Evolutionary conservation across 2,888 invertebrate species (phyloP).

Genomic region (Drosophila falleni): DNA sequence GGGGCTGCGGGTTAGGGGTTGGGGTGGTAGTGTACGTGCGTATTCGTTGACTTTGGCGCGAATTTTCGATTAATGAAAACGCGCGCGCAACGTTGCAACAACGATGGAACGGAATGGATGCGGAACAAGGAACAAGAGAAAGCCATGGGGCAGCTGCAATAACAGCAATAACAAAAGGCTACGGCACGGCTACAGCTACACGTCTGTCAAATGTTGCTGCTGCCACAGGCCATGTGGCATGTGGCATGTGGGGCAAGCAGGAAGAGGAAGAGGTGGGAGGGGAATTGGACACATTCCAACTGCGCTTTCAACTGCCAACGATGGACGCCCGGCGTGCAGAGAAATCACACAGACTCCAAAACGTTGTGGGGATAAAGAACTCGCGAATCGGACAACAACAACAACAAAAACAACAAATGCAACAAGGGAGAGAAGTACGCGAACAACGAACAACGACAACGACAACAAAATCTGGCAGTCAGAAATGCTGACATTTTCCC

Average conservation of each 20-base stretch:
- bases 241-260: neutral
- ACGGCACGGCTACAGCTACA: neutral
- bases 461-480: constrained; percentile 59
- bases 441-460: constrained; percentile 31
- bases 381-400: constrained; percentile 39
- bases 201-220: constrained; percentile 28
- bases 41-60: constrained; percentile 70
- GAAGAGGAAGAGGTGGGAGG: neutral
- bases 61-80: constrained; percentile 79
- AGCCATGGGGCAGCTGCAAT: constrained; percentile 30
- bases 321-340: constrained; percentile 69
- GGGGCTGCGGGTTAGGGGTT: neutral
- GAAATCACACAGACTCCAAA: constrained; percentile 53
- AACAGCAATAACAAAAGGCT: constrained; percentile 23
- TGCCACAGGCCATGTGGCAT: constrained; percentile 5
- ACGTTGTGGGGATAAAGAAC: constrained; percentile 29
- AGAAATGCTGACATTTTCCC: constrained; percentile 62
- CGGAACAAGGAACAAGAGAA: constrained; percentile 11
- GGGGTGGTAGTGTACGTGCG: constrained; percentile 28
- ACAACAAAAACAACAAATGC: constrained; percentile 13
- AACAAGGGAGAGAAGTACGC: constrained; percentile 9
- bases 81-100: constrained; percentile 40
- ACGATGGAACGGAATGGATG: neutral
- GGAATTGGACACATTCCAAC: constrained; percentile 49
- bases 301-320: constrained; percentile 69